phyloP scores from a whole-genome alignment of 2,797 vertebrate species.

The Hypotaenidia okinawae region DNA sequence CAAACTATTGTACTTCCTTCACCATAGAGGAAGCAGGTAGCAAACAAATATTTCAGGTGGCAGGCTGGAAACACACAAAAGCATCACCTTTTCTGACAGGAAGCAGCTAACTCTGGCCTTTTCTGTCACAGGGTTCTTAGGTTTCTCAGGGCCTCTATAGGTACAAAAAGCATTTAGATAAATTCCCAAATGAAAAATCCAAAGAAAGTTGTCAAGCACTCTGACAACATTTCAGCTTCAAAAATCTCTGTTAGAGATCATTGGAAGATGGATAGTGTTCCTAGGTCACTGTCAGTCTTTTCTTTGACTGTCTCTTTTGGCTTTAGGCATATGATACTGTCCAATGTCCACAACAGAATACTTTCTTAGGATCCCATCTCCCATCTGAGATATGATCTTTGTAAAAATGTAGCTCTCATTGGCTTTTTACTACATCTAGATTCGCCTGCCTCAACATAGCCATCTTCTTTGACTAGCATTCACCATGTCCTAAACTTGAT shows the following conservation, averaged over 20 bases:
- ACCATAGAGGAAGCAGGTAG: not conserved
- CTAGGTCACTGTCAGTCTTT: not conserved
- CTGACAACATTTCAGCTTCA: not conserved
- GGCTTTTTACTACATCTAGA: not conserved
- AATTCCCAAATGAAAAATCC: not conserved
- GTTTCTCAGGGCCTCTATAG: not conserved
- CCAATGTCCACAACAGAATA: not conserved
- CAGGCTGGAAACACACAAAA: not conserved
- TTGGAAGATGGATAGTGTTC: not conserved
- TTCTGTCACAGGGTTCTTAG: not conserved
- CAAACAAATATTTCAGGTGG: not conserved
- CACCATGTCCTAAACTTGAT: not conserved
- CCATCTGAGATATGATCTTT: not conserved
- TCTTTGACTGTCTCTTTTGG: not conserved
- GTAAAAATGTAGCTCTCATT: not conserved
- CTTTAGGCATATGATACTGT: not conserved
- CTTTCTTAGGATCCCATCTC: not conserved
- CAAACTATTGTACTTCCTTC: not conserved
- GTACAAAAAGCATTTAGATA: not conserved
- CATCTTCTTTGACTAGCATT: not conserved
- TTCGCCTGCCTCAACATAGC: not conserved
- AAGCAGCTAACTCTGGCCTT: not conserved
- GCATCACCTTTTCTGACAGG: not conserved
- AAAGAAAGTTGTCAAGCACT: not conserved
- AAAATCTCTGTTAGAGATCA: not conserved